These are phyloP conservation scores for Scomber scombrus DNA, from an alignment of 2,113 vertebrate species.

Conservation along the genomic window DNA sequence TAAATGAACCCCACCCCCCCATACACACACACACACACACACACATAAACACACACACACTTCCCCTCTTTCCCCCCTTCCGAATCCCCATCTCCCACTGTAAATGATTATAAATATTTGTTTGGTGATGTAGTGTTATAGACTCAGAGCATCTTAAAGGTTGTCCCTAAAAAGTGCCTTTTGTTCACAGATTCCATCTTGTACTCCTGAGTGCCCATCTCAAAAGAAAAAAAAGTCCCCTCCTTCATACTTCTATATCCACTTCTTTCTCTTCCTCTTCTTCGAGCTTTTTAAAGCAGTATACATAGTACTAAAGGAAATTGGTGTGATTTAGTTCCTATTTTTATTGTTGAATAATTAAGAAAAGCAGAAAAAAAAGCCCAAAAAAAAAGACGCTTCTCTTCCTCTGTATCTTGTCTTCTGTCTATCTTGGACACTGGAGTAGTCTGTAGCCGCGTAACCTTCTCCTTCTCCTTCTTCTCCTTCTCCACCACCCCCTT, in stretches of 20 bases:
- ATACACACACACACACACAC: too few species aligned
- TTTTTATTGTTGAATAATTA: constrained; percentile 88
- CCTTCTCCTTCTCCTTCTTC: constrained; percentile 65
- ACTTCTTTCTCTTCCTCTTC: constrained; percentile 82
- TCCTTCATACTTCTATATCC: constrained; percentile 84
- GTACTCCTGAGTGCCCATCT: constrained; percentile 87
- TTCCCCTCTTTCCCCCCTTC: not conserved
- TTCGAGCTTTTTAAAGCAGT: constrained; percentile 88
- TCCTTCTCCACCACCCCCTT: constrained; percentile 39
- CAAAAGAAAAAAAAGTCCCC: constrained; percentile 80
- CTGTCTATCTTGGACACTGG: constrained; percentile 87
- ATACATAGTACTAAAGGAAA: constrained; percentile 91
- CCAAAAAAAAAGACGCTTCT: constrained; percentile 76
- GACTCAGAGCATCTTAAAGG: constrained; percentile 89
- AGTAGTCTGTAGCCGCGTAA: constrained; percentile 87
- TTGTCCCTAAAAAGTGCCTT: constrained; percentile 90
- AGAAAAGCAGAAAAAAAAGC: constrained; percentile 71
- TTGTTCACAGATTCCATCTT: constrained; percentile 88
- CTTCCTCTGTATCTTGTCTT: constrained; percentile 83
- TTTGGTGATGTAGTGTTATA: constrained; percentile 89
- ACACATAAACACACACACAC: not conserved
- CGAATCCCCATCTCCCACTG: constrained; percentile 67
- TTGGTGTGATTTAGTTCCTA: constrained; percentile 90
- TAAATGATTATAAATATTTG: constrained; percentile 88
- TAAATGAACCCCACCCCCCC: constrained; percentile 47